Evolutionary conservation across 2,888 invertebrate genomes (phyloP).

Genomic region (Drosophila emarginata): DNA sequence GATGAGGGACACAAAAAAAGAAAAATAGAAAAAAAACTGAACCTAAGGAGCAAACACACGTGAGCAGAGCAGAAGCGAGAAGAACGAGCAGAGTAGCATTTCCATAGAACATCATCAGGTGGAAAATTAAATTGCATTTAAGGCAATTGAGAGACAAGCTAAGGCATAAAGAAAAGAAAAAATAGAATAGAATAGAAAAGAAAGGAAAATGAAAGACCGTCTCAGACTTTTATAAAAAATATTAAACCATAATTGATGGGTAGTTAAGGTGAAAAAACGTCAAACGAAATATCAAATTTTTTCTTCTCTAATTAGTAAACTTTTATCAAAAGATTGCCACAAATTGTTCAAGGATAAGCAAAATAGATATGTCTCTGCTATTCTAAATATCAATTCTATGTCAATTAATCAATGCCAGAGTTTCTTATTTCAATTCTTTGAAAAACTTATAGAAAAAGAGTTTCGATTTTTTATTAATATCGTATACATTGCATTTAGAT

Average conservation of each 20-base stretch:
- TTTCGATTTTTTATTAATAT: too few species aligned
- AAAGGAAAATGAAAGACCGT: conserved; percentile 5
- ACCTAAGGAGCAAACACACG: conserved; percentile 33
- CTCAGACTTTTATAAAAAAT: background rate
- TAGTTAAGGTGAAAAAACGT: background rate
- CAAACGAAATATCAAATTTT: background rate
- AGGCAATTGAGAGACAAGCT: conserved; percentile 40
- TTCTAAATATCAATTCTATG: too few species aligned
- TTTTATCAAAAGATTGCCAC: background rate
- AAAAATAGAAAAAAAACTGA: conserved; percentile 26
- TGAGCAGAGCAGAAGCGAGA: conserved; percentile 29
- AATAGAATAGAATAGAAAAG: background rate
- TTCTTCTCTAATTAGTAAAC: background rate
- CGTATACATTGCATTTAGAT: too few species aligned
- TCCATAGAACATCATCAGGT: conserved; percentile 42
- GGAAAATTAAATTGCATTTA: conserved; percentile 50
- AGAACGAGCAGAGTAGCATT: conserved; percentile 11
- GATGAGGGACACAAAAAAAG: conserved; percentile 17
- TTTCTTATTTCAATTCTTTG: too few species aligned
- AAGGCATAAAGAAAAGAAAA: conserved; percentile 1
- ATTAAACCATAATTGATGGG: background rate
- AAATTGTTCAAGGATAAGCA: background rate
- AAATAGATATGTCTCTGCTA: too few species aligned
- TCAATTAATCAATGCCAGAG: too few species aligned
- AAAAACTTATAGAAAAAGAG: too few species aligned